Evolutionary conservation across 2,888 invertebrate species (phyloP), one percentile per base, ranked within the genome.

Genomic region (Cantharis lateralis): DNA sequence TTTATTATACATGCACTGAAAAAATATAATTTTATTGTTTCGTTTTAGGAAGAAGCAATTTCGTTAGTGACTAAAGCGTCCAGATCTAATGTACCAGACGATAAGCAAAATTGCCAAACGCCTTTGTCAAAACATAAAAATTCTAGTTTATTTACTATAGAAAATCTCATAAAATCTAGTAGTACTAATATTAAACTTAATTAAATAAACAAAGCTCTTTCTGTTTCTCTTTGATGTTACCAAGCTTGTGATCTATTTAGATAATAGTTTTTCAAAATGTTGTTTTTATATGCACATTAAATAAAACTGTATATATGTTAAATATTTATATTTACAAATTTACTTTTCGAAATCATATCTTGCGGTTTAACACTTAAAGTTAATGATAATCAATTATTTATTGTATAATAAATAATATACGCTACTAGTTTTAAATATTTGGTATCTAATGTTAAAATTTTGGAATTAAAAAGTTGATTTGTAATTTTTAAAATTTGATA

Each of bases 91-190:
- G 62, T 13, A 70, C 28, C 61, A 62, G 61, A 26, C 71, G 79
- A 81, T 64, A 73, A 71, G 61, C 75, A 70, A 11, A 73, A 48
- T 72, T 70, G 66, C 63, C 78, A 76, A 71, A 77, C 79, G 26
- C 70, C 80, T 62, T 78, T 74, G 75, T 79, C 82, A 76, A 87
- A 84, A 82, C 84, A 82, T 79, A 88, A 87, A 84, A 88, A 88
- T 82, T 87, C 88, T 78, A 86, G 84, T 82, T 83, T 87, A 84
- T 88, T 88, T 86, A 88, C 88, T 79, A 88, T 88, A 82, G 88
- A 88, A 82, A 87, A 88, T 85, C 85, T 88, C 84, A 88, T 88
- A 82, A 88, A 88, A 87, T 85, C 83, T 82, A 84, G 84, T 82
- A 83, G 84, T 80, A 80, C 82, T 75, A 80, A 83, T 81, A 84